A percentile compares a stretch with the other conserved stretches of the same genome.
Evolutionary conservation across 2,888 invertebrate species (phyloP).

Genomic region (Odiellus spinosus): DNA sequence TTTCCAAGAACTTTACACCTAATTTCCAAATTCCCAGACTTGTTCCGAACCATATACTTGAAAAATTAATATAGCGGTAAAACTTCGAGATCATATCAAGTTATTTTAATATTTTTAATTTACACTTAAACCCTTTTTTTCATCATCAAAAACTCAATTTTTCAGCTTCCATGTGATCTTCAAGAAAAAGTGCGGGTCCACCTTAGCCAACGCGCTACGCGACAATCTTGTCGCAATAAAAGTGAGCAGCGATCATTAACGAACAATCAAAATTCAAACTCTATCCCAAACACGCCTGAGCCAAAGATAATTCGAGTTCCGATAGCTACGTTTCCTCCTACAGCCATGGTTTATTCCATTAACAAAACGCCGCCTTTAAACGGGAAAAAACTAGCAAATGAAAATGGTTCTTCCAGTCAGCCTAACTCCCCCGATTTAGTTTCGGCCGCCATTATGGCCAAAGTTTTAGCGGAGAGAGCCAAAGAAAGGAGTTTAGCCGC

Average conservation of each 20-base stretch:
- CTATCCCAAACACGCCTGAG: conserved; percentile 33
- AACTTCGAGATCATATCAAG: too few species aligned
- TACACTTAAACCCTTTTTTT: too few species aligned
- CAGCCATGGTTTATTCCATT: conserved; percentile 52
- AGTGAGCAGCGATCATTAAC: conserved; percentile 22
- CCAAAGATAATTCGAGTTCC: conserved; percentile 52
- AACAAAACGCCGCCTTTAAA: conserved; percentile 7
- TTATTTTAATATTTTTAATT: too few species aligned
- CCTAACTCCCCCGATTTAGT: conserved; percentile 30
- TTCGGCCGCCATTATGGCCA: conserved; percentile 78
- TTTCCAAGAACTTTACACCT: too few species aligned
- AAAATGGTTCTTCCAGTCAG: neutral
- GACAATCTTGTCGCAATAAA: conserved; percentile 16
- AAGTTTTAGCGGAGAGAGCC: conserved; percentile 63
- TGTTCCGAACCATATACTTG: too few species aligned
- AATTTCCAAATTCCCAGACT: too few species aligned
- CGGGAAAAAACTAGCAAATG: conserved; percentile 2
- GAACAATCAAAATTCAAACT: too few species aligned
- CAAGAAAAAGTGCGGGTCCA: conserved; percentile 59
- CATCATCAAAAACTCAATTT: too few species aligned
- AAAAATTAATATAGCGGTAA: too few species aligned
- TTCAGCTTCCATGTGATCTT: conserved; percentile 73
- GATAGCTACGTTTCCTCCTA: conserved; percentile 64
- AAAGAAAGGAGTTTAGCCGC: conserved; percentile 39
- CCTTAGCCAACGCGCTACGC: conserved; percentile 23